A percentile compares a stretch with the other conserved stretches of the same genome.
phyloP scores from a whole-genome alignment of 2,888 invertebrate species.

The Morpho deidamia region DNA sequence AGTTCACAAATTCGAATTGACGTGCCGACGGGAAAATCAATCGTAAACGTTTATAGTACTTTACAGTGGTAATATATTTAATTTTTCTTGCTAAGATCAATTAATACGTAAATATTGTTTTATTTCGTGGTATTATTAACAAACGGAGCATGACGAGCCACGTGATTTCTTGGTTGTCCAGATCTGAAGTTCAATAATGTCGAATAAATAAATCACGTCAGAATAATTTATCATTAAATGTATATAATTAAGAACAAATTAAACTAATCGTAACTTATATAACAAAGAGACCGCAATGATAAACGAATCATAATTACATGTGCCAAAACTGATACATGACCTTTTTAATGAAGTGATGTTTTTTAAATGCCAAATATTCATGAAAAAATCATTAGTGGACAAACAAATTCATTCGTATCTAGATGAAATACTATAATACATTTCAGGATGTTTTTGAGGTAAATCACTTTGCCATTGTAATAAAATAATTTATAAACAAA shows the following conservation, averaged over 20 bases:
- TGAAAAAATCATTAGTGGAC: not conserved
- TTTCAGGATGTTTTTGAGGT: slow-evolving; percentile 40
- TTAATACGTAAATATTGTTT: too few relatives aligned
- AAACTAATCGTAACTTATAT: not conserved
- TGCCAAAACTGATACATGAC: not conserved
- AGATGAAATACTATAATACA: slow-evolving; percentile 34
- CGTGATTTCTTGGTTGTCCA: slow-evolving; percentile 14
- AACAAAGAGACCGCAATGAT: not conserved
- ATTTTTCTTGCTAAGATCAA: too few relatives aligned
- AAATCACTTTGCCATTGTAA: slow-evolving; percentile 9
- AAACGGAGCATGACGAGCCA: not conserved
- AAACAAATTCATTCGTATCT: not conserved
- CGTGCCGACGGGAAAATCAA: too few relatives aligned
- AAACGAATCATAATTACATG: slow-evolving; percentile 1
- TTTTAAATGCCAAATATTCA: not conserved
- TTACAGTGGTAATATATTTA: too few relatives aligned
- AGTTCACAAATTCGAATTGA: too few relatives aligned
- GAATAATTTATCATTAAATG: slow-evolving; percentile 1
- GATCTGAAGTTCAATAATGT: slow-evolving; percentile 6
- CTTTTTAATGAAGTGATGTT: not conserved
- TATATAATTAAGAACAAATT: not conserved
- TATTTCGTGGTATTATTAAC: too few relatives aligned
- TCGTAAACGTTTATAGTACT: too few relatives aligned
- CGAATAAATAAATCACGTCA: slow-evolving; percentile 9
- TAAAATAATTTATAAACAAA: too few relatives aligned